phyloP scores from a whole-genome alignment of 2,797 vertebrate genomes.

The Enteromius viviparus region DNA sequence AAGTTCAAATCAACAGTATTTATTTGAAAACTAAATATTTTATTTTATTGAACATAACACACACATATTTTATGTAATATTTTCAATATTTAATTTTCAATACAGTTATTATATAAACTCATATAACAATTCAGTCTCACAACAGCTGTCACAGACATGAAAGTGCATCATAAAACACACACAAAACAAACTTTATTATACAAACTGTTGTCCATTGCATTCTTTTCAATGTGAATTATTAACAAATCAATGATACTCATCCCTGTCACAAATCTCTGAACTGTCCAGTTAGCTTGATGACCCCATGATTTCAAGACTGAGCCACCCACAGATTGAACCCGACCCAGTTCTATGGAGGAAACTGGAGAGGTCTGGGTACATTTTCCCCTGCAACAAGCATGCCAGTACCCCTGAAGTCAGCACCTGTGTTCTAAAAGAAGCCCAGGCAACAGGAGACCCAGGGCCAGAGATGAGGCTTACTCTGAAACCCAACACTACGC shows the following conservation, averaged over 20 bases:
- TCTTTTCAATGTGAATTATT: background rate
- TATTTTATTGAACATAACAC: background rate
- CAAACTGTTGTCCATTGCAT: background rate
- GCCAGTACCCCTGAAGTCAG: slow-evolving; percentile 80
- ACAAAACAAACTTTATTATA: background rate
- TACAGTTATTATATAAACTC: background rate
- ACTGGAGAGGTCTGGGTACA: slow-evolving; percentile 68
- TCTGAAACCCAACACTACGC: slow-evolving; percentile 78
- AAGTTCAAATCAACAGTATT: background rate
- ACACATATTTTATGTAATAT: background rate
- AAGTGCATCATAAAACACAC: background rate
- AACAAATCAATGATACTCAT: background rate
- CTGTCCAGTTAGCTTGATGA: background rate
- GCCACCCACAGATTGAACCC: slow-evolving; percentile 8
- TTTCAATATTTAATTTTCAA: background rate
- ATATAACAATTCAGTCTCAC: background rate
- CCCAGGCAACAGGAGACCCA: slow-evolving; percentile 75
- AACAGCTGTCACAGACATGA: background rate
- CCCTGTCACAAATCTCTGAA: background rate
- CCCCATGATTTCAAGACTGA: slow-evolving; percentile 1
- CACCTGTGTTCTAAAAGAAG: slow-evolving; percentile 86
- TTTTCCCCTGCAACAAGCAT: slow-evolving; percentile 80
- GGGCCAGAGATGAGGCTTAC: slow-evolving; percentile 78
- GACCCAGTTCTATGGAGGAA: slow-evolving; percentile 61
- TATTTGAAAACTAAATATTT: background rate